Percentiles rank a stretch among this genome's conserved stretches.
These are phyloP conservation scores for Solea solea DNA, from an alignment of 2,113 vertebrate species.

Conservation along the genomic window DNA sequence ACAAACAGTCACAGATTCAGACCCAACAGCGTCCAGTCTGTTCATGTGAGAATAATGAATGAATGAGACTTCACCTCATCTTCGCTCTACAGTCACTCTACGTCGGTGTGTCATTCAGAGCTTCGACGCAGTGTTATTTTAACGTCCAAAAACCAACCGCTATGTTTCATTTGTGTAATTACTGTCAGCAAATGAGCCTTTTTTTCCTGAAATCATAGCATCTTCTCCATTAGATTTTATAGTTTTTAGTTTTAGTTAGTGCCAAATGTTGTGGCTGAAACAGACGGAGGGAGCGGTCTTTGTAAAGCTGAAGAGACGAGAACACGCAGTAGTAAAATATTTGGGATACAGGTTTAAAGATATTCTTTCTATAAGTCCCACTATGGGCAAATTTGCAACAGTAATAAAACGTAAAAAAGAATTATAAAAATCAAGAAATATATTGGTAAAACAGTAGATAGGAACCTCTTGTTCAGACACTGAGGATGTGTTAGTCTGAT, in stretches of 20 bases:
- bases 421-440: too few species aligned
- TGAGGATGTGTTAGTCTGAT: too few species aligned
- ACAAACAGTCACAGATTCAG: conserved; percentile 32
- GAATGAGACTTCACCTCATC: conserved; percentile 19
- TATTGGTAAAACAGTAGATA: too few species aligned
- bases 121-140: neutral
- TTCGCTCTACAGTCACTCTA: neutral
- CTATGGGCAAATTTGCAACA: too few species aligned
- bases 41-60: conserved; percentile 40
- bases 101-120: neutral
- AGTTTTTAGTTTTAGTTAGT: neutral
- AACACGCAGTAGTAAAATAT: too few species aligned
- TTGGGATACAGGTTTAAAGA: too few species aligned
- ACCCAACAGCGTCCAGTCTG: conserved; percentile 19
- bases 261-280: neutral
- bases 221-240: neutral
- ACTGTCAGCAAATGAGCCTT: neutral
- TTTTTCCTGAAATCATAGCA: neutral
- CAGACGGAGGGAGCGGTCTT: neutral
- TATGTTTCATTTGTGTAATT: neutral
- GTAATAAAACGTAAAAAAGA: too few species aligned
- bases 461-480: too few species aligned
- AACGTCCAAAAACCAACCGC: neutral
- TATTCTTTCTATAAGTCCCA: too few species aligned
- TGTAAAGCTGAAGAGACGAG: too few species aligned